phyloP scores from a whole-genome alignment of 2,888 invertebrate genomes.

The Himalopsyche japonica region DNA sequence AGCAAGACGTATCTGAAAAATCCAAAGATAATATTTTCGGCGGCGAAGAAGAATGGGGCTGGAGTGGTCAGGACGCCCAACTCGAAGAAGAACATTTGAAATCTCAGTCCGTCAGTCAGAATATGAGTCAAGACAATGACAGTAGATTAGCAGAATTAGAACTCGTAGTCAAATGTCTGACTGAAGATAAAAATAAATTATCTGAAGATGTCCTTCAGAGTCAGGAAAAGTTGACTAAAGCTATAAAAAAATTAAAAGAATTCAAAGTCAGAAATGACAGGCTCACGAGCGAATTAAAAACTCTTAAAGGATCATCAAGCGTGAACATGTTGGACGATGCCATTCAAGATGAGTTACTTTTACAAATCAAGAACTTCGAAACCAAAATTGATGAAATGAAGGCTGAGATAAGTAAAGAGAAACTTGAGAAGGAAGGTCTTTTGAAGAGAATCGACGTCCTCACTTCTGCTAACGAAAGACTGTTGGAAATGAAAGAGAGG shows the following conservation, averaged over 20 bases:
- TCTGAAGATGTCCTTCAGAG: constrained; percentile 65
- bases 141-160: constrained; percentile 58
- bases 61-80: constrained; percentile 45
- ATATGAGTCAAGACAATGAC: background rate
- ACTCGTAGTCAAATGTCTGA: constrained; percentile 64
- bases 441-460: constrained; percentile 74
- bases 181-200: constrained; percentile 61
- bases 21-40: constrained; percentile 48
- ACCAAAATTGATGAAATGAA: constrained; percentile 64
- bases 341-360: constrained; percentile 79
- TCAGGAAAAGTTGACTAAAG: constrained; percentile 74
- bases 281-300: constrained; percentile 59
- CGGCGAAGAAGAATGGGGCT: constrained; percentile 55
- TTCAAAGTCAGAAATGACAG: constrained; percentile 72
- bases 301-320: constrained; percentile 57
- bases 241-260: constrained; percentile 83
- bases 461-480: constrained; percentile 73
- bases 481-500: constrained; percentile 80
- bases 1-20: constrained; percentile 38
- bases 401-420: constrained; percentile 63
- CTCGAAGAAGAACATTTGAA: constrained; percentile 55
- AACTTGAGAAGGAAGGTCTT: constrained; percentile 69
- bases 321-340: constrained; percentile 73
- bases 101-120: constrained; percentile 40
- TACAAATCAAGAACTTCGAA: constrained; percentile 68